Base-by-base conservation (phyloP, 2,797 vertebrate genomes). In the Siniperca obscura region DNA sequence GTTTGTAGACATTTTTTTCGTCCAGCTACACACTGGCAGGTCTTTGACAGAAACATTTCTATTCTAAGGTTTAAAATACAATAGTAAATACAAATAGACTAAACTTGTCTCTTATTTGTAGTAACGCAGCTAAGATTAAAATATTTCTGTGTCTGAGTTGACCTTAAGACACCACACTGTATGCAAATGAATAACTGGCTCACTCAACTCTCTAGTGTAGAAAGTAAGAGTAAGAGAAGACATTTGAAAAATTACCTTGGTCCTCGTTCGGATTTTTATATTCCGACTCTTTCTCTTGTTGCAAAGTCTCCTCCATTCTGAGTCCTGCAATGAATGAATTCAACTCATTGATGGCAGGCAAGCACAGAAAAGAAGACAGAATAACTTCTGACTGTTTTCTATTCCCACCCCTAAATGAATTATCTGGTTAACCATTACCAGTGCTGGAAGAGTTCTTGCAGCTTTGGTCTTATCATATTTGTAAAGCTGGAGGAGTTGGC, bases 371-470 rank as follows among this genome's bases (percentile, higher is more conserved):
- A 83, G 48, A 62, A 65, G 84, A 84, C 83, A 86, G 81, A 89
- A 84, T 90, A 91, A 86, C 86, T 84, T 91, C 84, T 90, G 87
- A 87, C 89, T 90, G 91, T 93, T 95, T 92, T 93, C 89, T 92
- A 78, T 95, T 96, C 96, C 96, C 97, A 94, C 97, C 96, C 96
- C 89, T 91, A 92, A 92, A 92, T 86, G 80, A 95, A 96, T 98
- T 98, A 98, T 98, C 97, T 96, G 93, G 90, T 94, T 95, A 96
- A 94, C 94, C 97, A 98, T 96, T 96, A 95, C 93, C 88, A 61
- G 81, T 70, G 94, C 92, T 93, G 94, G 90, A 82, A 91, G 94
- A 93, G 94, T 94, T 94, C 86, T 89, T 90, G 91, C 86, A 86
- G 90, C 88, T 93, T 92, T 88, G 81, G 92, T 89, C 96, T 98